Evolutionary conservation across 2,113 vertebrate genomes (phyloP), one percentile per base, ranked within the genome.

Genomic region (Riparia riparia): DNA sequence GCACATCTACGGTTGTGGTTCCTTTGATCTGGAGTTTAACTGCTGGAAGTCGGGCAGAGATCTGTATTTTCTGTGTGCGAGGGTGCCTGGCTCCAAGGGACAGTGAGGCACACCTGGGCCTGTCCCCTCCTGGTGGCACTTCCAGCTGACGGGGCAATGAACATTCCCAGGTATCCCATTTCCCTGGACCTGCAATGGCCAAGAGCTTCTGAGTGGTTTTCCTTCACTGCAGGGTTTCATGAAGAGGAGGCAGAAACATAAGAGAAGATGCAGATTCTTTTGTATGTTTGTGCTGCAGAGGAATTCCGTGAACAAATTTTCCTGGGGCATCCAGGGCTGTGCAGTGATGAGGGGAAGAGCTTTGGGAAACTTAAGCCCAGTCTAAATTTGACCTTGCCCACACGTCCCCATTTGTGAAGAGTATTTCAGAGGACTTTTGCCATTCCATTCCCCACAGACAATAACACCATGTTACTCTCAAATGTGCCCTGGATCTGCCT

Each of bases 1-100:
- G 71, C 90, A 70, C 41, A 53, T 41, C 32, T 64, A 10, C 44
- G 3, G 60, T 60, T 83, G 8, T 68, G 60, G 56, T 60, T 50
- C 63, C 72, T 86, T 78, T 88, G 51, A 92, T 89, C 47, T 71
- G 17, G 31, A 45, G 39, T 83, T 92, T 74, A 81, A 74, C 53
- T 92, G 79, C 60, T 82, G 79, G 25, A 37, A 86, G 73, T 14
- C 34, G 54, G 37, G 58, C 31, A 0, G 1, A 5, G 7, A 22
- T 17, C 22, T 45, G 9, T 34, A 0, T 82, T 80, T 69, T 41
- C 32, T 53, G 12, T 13, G 1, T 8, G 3, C 17, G 26, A 6
- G 2, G 53, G 45, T 32, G 39, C 47, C 29, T 26, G 26, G 63
- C 31, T 57, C 15, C 0, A 5, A 26, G 64, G 73, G 31, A 28